phyloP scores from a whole-genome alignment of 2,888 invertebrate species.

The Gastracanthus pulcherrimus region DNA sequence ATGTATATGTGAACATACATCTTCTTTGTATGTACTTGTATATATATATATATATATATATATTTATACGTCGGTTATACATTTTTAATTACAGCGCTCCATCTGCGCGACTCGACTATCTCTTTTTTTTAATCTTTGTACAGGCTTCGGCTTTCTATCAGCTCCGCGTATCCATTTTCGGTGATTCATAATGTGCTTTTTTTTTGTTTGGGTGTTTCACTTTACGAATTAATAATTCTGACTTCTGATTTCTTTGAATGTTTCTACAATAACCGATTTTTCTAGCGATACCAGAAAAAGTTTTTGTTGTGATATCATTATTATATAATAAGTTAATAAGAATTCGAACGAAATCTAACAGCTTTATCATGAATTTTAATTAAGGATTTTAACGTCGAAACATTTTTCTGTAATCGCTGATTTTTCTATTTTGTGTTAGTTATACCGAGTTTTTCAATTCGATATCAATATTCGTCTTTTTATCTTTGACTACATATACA shows the following conservation, averaged over 20 bases:
- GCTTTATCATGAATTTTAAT: not conserved
- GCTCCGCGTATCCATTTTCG: conserved; percentile 28
- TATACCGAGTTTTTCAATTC: conserved; percentile 25
- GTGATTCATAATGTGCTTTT: conserved; percentile 7
- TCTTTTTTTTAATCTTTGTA: conserved; percentile 54
- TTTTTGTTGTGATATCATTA: not conserved
- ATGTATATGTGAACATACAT: conserved; percentile 53
- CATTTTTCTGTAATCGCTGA: not conserved
- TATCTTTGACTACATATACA: conserved; percentile 46
- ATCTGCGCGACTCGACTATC: conserved; percentile 47
- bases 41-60: conserved; percentile 44
- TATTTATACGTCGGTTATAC: conserved; percentile 57
- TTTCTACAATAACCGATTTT: conserved; percentile 28
- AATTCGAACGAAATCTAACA: conserved; percentile 16
- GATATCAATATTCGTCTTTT: conserved; percentile 42
- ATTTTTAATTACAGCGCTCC: conserved; percentile 56
- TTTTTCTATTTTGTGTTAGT: conserved; percentile 18
- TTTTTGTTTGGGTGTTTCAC: not conserved
- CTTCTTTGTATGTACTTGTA: conserved; percentile 33
- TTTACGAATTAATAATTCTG: conserved; percentile 8
- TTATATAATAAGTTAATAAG: conserved; percentile 6
- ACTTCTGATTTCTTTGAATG: not conserved
- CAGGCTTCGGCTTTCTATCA: conserved; percentile 53
- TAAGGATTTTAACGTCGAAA: not conserved
- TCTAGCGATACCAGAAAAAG: not conserved